Base-by-base conservation (phyloP, 1,140 invertebrate genomes). In the Branchinecta lindahli region DNA sequence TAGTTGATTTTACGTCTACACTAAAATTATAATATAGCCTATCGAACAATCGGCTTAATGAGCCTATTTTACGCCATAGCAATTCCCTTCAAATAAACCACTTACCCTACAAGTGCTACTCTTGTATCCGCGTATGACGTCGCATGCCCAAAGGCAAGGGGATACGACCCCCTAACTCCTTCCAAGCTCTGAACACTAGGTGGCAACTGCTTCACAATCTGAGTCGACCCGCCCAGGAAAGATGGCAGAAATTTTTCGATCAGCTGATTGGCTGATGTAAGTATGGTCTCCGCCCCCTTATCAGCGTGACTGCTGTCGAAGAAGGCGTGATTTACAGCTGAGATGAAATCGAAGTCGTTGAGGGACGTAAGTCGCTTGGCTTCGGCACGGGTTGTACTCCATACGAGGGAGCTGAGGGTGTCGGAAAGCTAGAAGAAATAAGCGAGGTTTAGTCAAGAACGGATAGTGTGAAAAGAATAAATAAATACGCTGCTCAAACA, bases 61-160 rank as follows among this genome's bases (percentile, higher is more conserved):
- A n/a, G n/a, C 33, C 33, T 33, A 3, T 33, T 33, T 1, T 33
- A 33, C 33, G 33, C 33, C 33, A 33, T 33, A 33, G 1, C 33
- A 33, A 33, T 33, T 33, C 1, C 1, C 33, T 5, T 5, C n/a
- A 70, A 15, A 67, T n/a, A n/a, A 9, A 72, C 72, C 74, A 75
- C 77, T 78, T 80, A 91, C 90, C 94, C 94, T 72, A 97, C 84
- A 5, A 96, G 79, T 66, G 86, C 93, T 9, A 87, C 84, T 68
- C 89, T 83, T 20, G 82, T 79, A 45, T 81, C 82, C 0, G 92
- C 85, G 80, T 98, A 98, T 72, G 86, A 84, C 0, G 87, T 85
- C 44, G 93, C 85, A 79, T 98, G 94, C 0, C 91, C 88, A 76
- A 98, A 91, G 33, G 87, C 88, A 8, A 99, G 81, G 0, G 96